phyloP scores from a whole-genome alignment of 2,797 vertebrate genomes.

The Chelidonichthys spinosus region DNA sequence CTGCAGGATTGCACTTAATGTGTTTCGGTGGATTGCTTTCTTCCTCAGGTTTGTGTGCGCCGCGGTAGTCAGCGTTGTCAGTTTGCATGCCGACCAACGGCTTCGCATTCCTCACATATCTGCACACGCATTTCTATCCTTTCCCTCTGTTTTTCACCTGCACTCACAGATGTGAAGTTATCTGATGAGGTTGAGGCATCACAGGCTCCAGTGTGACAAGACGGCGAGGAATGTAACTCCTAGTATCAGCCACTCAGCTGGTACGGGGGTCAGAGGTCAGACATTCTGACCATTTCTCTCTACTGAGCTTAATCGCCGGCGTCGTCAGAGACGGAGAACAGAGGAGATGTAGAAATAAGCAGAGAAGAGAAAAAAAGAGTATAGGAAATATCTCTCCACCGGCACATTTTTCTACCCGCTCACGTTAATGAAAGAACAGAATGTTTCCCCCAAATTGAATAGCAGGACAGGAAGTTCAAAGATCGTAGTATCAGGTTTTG shows the following conservation, averaged over 20 bases:
- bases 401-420: no score
- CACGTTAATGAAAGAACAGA: background rate
- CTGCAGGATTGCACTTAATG: constrained; percentile 20
- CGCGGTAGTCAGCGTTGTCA: background rate
- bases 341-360: constrained; percentile 11
- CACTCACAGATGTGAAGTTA: constrained; percentile 21
- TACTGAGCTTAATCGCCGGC: constrained; percentile 16
- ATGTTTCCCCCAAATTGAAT: background rate
- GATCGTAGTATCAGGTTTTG: no score
- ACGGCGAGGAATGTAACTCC: constrained; percentile 17
- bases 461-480: background rate
- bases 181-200: constrained; percentile 18
- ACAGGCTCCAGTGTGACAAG: background rate
- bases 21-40: constrained; percentile 14
- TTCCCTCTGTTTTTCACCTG: background rate
- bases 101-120: background rate
- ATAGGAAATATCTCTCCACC: no score
- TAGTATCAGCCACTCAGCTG: constrained; percentile 15
- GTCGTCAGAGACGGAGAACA: constrained; percentile 12
- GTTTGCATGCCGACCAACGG: background rate
- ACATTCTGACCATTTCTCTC: constrained; percentile 20
- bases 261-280: background rate
- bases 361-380: constrained; percentile 6
- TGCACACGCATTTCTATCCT: constrained; percentile 25
- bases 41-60: background rate